phyloP scores from a whole-genome alignment of 2,888 invertebrate species.

The Drosophila phalerata region DNA sequence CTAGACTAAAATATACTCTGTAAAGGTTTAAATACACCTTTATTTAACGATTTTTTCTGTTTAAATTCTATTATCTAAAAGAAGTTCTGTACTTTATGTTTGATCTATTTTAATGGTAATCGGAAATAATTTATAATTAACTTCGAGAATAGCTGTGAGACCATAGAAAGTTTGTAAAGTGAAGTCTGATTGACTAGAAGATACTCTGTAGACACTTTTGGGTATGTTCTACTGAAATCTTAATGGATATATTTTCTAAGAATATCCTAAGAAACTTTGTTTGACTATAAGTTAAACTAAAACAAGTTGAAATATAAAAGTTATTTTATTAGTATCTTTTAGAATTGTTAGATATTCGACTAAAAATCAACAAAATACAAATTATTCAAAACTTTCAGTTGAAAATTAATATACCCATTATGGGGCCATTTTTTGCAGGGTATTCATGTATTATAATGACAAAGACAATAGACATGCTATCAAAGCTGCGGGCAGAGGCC shows the following conservation, averaged over 20 bases:
- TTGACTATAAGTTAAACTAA: background rate
- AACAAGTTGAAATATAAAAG: no score
- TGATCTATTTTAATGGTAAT: background rate
- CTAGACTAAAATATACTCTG: background rate
- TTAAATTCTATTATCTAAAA: no score
- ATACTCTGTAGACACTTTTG: background rate
- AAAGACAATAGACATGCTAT: slow-evolving; percentile 15
- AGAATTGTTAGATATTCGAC: no score
- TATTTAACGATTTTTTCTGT: no score
- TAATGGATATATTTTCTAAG: no score
- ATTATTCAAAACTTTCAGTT: background rate
- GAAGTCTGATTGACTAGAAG: background rate
- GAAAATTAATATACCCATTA: background rate
- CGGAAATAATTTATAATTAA: background rate
- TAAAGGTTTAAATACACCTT: no score
- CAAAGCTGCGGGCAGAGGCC: slow-evolving; percentile 38
- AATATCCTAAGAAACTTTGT: background rate
- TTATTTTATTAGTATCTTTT: no score
- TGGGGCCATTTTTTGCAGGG: background rate
- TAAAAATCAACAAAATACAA: no score
- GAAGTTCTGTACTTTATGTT: background rate
- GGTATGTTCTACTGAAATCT: no score
- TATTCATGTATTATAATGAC: background rate
- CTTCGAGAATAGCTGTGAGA: no score
- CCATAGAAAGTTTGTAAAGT: background rate